These are phyloP conservation scores for Heliothis subflexa DNA, from an alignment of 1,140 invertebrate genomes.

Conservation along the genomic window DNA sequence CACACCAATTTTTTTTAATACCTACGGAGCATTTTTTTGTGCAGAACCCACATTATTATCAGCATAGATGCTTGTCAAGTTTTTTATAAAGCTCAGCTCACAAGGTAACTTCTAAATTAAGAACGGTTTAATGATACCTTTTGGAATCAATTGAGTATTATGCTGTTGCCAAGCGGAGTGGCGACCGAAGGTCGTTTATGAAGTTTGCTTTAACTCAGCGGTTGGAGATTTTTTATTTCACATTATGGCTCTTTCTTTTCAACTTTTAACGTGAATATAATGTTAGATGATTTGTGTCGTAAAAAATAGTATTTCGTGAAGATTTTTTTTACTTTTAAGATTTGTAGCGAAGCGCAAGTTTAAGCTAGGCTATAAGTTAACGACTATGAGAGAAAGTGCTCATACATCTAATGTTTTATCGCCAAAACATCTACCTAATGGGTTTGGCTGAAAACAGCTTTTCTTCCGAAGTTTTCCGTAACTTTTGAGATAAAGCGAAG, in stretches of 20 bases:
- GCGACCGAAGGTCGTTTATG: constrained; percentile 46
- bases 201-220: constrained; percentile 34
- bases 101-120: constrained; percentile 57
- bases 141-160: constrained; percentile 55
- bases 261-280: constrained; percentile 29
- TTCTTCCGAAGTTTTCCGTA: constrained; percentile 10
- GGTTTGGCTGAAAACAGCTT: constrained; percentile 5
- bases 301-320: constrained; percentile 2
- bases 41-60: constrained; percentile 43
- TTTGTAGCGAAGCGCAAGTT: constrained; percentile 2
- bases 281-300: constrained; percentile 31
- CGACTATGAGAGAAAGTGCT: too few species aligned
- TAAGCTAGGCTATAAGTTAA: too few species aligned
- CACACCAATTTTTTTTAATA: constrained; percentile 32
- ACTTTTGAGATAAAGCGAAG: constrained; percentile 31
- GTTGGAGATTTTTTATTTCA: constrained; percentile 26
- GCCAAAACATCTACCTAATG: not conserved
- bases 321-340: not conserved
- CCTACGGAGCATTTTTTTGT: constrained; percentile 36
- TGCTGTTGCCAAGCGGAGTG: constrained; percentile 48
- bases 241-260: constrained; percentile 45
- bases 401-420: constrained; percentile 10
- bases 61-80: constrained; percentile 49
- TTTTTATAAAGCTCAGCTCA: constrained; percentile 51
- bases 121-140: constrained; percentile 57